A percentile compares a stretch with the other conserved stretches of the same genome.
These are phyloP conservation scores for Zenarchopterus dispar DNA, from an alignment of 2,797 vertebrate genomes.

Conservation along the genomic window DNA sequence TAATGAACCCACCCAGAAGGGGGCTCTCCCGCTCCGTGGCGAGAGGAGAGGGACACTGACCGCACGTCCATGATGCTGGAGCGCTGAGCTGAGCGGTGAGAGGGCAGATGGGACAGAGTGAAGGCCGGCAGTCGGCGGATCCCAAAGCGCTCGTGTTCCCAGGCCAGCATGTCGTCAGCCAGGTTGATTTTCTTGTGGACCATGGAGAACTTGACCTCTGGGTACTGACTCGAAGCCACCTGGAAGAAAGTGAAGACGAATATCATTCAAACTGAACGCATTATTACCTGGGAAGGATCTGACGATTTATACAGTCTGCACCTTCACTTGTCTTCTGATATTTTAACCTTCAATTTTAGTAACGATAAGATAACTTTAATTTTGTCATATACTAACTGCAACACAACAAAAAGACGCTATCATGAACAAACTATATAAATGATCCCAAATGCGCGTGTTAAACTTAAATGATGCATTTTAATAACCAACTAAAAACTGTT, in stretches of 20 bases:
- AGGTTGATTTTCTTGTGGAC: conserved; percentile 99
- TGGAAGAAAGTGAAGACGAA: conserved; percentile 47
- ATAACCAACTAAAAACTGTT: no score
- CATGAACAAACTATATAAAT: no score
- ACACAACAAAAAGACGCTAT: no score
- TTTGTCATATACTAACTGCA: no score
- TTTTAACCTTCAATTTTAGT: no score
- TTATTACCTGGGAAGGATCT: no score
- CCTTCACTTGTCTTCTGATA: no score
- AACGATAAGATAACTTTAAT: no score
- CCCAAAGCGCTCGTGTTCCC: conserved; percentile 98
- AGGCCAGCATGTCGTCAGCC: conserved; percentile 95
- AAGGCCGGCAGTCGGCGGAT: conserved; percentile 96
- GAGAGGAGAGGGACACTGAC: conserved; percentile 85
- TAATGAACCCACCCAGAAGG: conserved; percentile 82
- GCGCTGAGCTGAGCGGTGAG: conserved; percentile 89
- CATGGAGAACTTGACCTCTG: conserved; percentile 95
- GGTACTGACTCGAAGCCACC: conserved; percentile 89
- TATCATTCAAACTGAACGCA: no score
- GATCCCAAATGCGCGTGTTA: no score
- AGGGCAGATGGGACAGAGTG: conserved; percentile 94
- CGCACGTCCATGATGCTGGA: conserved; percentile 98
- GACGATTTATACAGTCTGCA: neutral
- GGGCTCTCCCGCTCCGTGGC: conserved; percentile 80
- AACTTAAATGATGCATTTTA: no score